Evolutionary conservation across 2,113 vertebrate genomes (phyloP).

Genomic region (Clarias macrocephalus): DNA sequence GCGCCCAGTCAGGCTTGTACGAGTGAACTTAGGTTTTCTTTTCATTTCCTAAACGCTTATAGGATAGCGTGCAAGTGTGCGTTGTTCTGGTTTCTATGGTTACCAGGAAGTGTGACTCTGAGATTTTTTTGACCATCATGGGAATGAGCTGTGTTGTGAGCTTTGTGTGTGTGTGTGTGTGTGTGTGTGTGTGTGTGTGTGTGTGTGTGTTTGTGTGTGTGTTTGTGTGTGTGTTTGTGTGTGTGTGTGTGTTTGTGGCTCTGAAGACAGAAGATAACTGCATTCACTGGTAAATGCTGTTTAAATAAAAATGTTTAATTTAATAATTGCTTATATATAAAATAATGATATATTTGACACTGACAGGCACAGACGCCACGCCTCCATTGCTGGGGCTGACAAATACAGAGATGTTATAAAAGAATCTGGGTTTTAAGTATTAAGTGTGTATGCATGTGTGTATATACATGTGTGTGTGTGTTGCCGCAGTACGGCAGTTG

Average conservation of each 20-base stretch:
- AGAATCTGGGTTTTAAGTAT: neutral
- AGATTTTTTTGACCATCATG: slow-evolving; percentile 1
- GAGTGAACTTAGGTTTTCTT: neutral
- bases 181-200: neutral
- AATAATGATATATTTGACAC: neutral
- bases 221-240: slow-evolving; percentile 1
- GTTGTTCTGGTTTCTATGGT: slow-evolving; percentile 12
- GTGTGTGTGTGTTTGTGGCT: neutral
- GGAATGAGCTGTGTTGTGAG: neutral
- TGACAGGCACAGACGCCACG: neutral
- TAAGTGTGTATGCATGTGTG: neutral
- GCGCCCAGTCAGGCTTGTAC: neutral
- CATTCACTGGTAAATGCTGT: neutral
- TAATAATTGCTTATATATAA: neutral
- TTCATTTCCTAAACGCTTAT: neutral
- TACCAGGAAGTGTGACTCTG: slow-evolving; percentile 26
- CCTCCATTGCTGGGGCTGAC: neutral
- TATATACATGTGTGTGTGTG: slow-evolving; percentile 20
- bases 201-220: neutral
- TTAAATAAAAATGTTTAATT: neutral
- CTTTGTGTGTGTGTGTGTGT: neutral
- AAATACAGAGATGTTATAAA: neutral
- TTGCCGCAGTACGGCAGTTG: slow-evolving; percentile 37
- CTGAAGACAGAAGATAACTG: neutral
- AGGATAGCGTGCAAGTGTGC: neutral